Evolutionary conservation across 1,140 invertebrate genomes (phyloP), one percentile per base, ranked within the genome.

Genomic region (Sinella curviseta): DNA sequence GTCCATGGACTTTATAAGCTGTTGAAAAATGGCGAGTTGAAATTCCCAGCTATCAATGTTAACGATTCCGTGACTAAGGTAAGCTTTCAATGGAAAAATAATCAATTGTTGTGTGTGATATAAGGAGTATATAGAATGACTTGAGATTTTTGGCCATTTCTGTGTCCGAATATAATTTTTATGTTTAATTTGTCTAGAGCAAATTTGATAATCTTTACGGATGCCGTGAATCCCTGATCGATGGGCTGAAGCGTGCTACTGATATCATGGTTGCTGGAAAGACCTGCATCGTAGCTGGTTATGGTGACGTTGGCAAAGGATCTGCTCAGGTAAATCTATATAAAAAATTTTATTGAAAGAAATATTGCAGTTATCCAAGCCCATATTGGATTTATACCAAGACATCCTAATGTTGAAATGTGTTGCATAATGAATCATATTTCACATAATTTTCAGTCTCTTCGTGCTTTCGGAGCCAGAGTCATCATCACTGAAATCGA

Each of bases 171-270:
- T n/a, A n/a, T n/a, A n/a, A n/a, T n/a, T n/a, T n/a, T n/a, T 77
- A 16, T 4, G 73, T 77, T 55, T 75, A 30, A 81, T 74, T 60
- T 48, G 4, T 48, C 39, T 81, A 95, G 94, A 99, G 97, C 88
- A 99, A 99, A 89, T 99, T 99, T 89, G 98, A 99, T 87, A 99
- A 99, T 87, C 88, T 99, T 33, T 99, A 99, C 88, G 98, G 98
- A 80, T 99, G 97, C 85, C 92, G 98, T 77, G 98, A 99, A 87
- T 99, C 97, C 1, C 88, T 99, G 12, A 94, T 97, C 81, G 98
- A 99, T 90, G 98, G 98, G 77, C 98, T 99, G 83, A 99, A 99
- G 88, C 90, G 98, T 83, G 98, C 98, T 57, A 99, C 97, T 34
- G 93, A 99, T 86, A 89, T 99, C 4, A 99, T 99, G 97, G 91